phyloP scores from a whole-genome alignment of 2,113 vertebrate species.

The Vidua macroura region DNA sequence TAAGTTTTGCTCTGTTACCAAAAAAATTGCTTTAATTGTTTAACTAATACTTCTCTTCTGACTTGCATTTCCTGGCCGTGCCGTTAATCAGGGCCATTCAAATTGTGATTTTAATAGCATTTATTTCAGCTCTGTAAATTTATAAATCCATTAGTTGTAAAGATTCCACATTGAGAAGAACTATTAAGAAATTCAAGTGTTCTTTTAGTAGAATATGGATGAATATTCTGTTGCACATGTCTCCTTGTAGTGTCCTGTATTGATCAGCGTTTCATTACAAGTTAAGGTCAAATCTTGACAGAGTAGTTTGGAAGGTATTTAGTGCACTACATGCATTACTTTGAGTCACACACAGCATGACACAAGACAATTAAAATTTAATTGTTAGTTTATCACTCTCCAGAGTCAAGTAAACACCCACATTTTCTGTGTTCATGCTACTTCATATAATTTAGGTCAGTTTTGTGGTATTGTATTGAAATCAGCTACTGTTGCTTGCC shows the following conservation, averaged over 20 bases:
- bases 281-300: background rate
- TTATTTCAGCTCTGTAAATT: background rate
- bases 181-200: background rate
- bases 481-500: background rate
- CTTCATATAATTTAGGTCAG: background rate
- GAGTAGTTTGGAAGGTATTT: background rate
- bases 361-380: background rate
- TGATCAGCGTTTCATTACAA: conserved; percentile 13
- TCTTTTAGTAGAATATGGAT: background rate
- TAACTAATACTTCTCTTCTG: background rate
- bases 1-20: background rate
- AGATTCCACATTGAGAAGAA: background rate
- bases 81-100: background rate
- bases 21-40: background rate
- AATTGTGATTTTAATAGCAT: background rate
- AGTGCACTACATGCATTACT: background rate
- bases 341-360: background rate
- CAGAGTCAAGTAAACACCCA: conserved; percentile 10
- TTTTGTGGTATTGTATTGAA: background rate
- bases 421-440: background rate
- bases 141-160: background rate
- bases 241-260: background rate
- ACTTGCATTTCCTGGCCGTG: background rate
- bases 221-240: background rate
- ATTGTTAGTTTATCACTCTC: conserved; percentile 12